Base-by-base conservation (phyloP, 2,797 vertebrate species). In the Tiaroga cobitis region DNA sequence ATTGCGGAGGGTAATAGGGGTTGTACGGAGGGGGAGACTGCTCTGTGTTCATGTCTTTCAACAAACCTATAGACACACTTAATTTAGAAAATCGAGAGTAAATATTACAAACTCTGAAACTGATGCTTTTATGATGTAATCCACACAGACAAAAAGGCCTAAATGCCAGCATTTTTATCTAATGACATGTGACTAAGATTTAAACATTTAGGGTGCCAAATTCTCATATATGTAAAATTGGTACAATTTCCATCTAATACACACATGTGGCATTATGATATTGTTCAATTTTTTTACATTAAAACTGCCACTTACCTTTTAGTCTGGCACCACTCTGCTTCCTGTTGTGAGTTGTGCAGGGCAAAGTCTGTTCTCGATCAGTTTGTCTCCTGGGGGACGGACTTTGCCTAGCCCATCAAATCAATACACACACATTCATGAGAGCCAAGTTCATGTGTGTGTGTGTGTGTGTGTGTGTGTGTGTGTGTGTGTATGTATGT, bases 301-400 rank as follows among this genome's bases (percentile, higher is more conserved):
- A 43, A 5, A 74, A 29, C 32, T 10, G 39, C 54, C 29, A 29
- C 88, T 80, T 86, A 88, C 88, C 88, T 84, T 81, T 82, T 46
- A 24, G 49, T 43, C 49, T 80, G 21, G 4, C 8, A 75, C 54
- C 13, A 56, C 88, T 65, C 80, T 88, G 85, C 88, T 93, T 93
- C 91, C 93, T 92, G 92, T 87, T 84, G 81, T 21, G 83, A 86
- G 90, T 63, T 82, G 86, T 87, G 56, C 43, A 83, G 94, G 93
- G 88, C 94, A 95, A 95, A 95, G 95, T 95, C 94, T 92, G 92
- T 87, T 89, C 91, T 90, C 88, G 89, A 93, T 94, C 92, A 91
- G 86, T 39, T 3, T 70, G 88, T 93, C 91, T 89, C 89, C 90
- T 91, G 90, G 88, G 91, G 89, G 88, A 91, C 90, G 68, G 86